These are phyloP conservation scores for Gisinianus flammeolus DNA, from an alignment of 2,888 invertebrate genomes.

Conservation along the genomic window DNA sequence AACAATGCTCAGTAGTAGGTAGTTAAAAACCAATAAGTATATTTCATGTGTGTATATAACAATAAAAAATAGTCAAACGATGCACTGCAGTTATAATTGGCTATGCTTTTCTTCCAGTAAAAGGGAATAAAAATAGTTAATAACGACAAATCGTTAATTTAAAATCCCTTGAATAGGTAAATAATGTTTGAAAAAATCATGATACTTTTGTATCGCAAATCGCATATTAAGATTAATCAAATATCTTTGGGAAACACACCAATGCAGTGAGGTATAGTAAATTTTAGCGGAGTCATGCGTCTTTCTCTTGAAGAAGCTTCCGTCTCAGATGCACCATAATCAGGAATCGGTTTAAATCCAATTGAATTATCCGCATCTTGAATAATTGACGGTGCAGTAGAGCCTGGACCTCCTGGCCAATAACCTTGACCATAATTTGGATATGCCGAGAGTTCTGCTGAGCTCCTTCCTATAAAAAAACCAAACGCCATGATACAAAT, in stretches of 20 bases:
- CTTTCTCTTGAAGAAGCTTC: slow-evolving; percentile 32
- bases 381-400: slow-evolving; percentile 32
- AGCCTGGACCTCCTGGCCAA: slow-evolving; percentile 16
- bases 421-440: slow-evolving; percentile 20
- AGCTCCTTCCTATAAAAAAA: slow-evolving; percentile 44
- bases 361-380: slow-evolving; percentile 31
- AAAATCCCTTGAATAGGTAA: too few relatives aligned
- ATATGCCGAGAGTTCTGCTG: slow-evolving; percentile 39
- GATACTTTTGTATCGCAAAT: not conserved
- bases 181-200: too few relatives aligned
- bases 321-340: slow-evolving; percentile 24
- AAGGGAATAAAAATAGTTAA: too few relatives aligned
- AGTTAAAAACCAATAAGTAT: too few relatives aligned
- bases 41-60: too few relatives aligned
- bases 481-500: not conserved
- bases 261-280: slow-evolving; percentile 76
- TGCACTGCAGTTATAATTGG: too few relatives aligned
- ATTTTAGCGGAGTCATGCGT: slow-evolving; percentile 75
- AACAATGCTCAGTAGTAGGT: too few relatives aligned
- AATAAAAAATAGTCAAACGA: too few relatives aligned
- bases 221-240: too few relatives aligned
- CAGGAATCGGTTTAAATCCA: slow-evolving; percentile 21
- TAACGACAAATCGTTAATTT: too few relatives aligned
- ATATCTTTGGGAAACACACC: slow-evolving; percentile 59
- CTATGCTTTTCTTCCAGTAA: too few relatives aligned